phyloP scores from a whole-genome alignment of 2,797 vertebrate genomes.

The Mus spretus region DNA sequence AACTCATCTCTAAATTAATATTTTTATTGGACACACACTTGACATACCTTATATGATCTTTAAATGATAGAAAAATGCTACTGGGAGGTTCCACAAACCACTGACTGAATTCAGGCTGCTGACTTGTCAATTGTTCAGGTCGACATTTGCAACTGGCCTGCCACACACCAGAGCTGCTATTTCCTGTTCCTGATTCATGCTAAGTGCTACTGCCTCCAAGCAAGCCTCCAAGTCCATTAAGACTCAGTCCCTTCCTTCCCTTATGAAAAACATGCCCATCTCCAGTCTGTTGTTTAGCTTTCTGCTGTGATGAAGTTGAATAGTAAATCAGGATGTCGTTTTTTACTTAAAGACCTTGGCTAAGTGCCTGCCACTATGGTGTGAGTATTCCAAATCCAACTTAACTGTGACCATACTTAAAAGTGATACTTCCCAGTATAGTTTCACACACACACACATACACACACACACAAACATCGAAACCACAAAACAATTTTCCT shows the following conservation, averaged over 20 bases:
- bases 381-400: constrained; percentile 68
- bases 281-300: constrained; percentile 81
- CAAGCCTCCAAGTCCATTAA: constrained; percentile 88
- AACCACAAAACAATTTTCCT: constrained; percentile 77
- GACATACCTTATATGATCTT: constrained; percentile 89
- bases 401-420: constrained; percentile 74
- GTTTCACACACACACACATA: constrained; percentile 18
- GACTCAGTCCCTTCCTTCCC: constrained; percentile 83
- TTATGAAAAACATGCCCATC: constrained; percentile 87
- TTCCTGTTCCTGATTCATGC: constrained; percentile 89
- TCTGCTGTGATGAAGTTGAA: constrained; percentile 81
- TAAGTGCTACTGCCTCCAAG: constrained; percentile 90
- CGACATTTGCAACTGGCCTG: constrained; percentile 89
- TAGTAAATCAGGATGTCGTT: constrained; percentile 81
- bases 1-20: constrained; percentile 91
- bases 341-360: constrained; percentile 59
- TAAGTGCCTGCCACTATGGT: constrained; percentile 12
- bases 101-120: constrained; percentile 85
- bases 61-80: constrained; percentile 88
- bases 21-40: constrained; percentile 87
- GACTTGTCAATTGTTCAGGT: constrained; percentile 89
- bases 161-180: constrained; percentile 87
- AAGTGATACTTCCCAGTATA: constrained; percentile 58
- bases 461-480: background rate
- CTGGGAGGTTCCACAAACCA: constrained; percentile 84